phyloP scores from a whole-genome alignment of 1,140 invertebrate species.

The Nasonia longicornis region DNA sequence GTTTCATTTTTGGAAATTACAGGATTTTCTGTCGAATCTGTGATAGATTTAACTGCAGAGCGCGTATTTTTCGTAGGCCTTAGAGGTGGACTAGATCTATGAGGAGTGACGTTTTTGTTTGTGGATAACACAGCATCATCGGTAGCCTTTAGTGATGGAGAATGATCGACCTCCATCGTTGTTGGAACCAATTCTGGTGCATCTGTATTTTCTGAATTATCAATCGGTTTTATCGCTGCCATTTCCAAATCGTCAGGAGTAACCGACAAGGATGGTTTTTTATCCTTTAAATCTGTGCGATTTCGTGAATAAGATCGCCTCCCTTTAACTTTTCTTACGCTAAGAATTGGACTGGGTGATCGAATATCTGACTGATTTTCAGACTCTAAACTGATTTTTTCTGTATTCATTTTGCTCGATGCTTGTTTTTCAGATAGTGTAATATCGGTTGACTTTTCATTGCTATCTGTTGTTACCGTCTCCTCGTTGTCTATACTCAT shows the following conservation, averaged over 20 bases:
- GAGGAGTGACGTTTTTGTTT: neutral
- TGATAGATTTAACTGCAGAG: neutral
- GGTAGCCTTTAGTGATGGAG: neutral
- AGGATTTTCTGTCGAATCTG: neutral
- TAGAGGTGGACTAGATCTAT: conserved; percentile 33
- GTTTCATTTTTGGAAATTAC: neutral
- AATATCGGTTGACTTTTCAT: neutral
- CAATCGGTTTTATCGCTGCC: neutral
- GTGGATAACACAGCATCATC: neutral
- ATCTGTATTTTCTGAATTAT: neutral
- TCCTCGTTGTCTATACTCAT: conserved; percentile 4
- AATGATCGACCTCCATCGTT: conserved; percentile 5
- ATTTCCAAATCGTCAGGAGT: neutral
- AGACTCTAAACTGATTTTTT: neutral
- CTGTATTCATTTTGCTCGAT: neutral
- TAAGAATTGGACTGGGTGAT: conserved; percentile 16
- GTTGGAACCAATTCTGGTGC: neutral
- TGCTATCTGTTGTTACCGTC: neutral
- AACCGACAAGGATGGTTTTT: neutral
- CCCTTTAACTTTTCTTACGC: conserved; percentile 13
- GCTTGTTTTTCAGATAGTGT: neutral
- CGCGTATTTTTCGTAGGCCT: conserved; percentile 24
- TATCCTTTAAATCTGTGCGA: conserved; percentile 29
- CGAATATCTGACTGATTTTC: conserved; percentile 12
- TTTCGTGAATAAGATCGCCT: conserved; percentile 35